Evolutionary conservation across 1,140 invertebrate species (phyloP).

Genomic region (Diabrotica undecimpunctata): DNA sequence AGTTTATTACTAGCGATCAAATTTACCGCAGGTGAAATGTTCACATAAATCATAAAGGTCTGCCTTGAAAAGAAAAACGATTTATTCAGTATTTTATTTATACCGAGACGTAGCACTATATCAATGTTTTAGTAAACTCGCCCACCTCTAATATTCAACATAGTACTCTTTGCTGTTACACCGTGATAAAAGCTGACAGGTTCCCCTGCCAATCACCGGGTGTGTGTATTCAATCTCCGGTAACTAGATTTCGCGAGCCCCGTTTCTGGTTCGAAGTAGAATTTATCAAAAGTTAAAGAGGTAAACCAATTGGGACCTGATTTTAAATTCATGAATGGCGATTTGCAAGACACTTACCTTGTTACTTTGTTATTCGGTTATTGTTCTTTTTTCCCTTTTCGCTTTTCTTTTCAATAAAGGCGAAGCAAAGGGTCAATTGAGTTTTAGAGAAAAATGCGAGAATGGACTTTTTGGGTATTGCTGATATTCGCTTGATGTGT

Average conservation of each 20-base stretch:
- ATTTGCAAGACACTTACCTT: slow-evolving; percentile 16
- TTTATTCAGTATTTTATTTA: too few species aligned
- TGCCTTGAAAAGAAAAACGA: too few species aligned
- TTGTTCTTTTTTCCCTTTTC: slow-evolving; percentile 1
- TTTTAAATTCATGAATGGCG: slow-evolving; percentile 20
- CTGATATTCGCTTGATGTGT: too few species aligned
- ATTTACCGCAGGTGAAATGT: too few species aligned
- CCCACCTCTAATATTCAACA: background rate
- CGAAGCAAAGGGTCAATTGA: background rate
- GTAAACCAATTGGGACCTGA: slow-evolving; percentile 24
- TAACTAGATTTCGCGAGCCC: slow-evolving; percentile 36
- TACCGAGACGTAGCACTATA: too few species aligned
- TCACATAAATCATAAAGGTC: too few species aligned
- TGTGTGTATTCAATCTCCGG: slow-evolving; percentile 38
- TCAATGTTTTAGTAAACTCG: too few species aligned
- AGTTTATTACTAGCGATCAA: too few species aligned
- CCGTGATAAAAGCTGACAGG: slow-evolving; percentile 38
- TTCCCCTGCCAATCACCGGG: slow-evolving; percentile 37
- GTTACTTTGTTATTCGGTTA: slow-evolving; percentile 14
- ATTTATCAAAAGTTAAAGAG: slow-evolving; percentile 32
- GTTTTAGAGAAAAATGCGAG: background rate
- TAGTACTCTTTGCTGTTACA: slow-evolving; percentile 21
- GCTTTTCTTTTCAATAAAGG: background rate
- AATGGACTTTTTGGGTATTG: slow-evolving; percentile 1
- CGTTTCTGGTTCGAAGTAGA: slow-evolving; percentile 22